Evolutionary conservation across 1,140 invertebrate genomes (phyloP).

Genomic region (Heliconius melpomene): DNA sequence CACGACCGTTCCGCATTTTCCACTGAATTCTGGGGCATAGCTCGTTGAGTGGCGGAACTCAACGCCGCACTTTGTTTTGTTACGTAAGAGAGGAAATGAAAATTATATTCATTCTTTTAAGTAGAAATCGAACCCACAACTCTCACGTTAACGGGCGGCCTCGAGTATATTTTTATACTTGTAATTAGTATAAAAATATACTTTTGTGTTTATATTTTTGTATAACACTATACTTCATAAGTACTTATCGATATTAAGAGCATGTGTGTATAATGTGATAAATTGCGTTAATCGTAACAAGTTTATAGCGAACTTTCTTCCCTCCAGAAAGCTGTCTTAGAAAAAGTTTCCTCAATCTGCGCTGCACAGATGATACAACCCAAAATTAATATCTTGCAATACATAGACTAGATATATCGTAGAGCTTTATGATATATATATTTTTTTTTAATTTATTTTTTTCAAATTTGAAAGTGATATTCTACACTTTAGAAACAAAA

Average conservation of each 20-base stretch:
- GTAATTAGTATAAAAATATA: too few relatives aligned
- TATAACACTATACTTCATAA: background rate
- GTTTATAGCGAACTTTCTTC: constrained; percentile 17
- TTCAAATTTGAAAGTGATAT: too few relatives aligned
- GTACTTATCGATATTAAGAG: constrained; percentile 4
- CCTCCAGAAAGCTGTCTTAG: constrained; percentile 12
- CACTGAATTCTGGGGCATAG: too few relatives aligned
- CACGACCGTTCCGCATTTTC: too few relatives aligned
- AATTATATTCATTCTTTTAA: too few relatives aligned
- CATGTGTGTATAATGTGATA: background rate
- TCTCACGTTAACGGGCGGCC: too few relatives aligned
- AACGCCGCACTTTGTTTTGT: too few relatives aligned
- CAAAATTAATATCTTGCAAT: constrained; percentile 32
- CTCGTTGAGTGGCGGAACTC: too few relatives aligned
- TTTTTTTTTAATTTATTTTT: background rate
- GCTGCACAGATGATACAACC: constrained; percentile 34
- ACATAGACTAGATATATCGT: constrained; percentile 16
- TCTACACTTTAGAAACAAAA: background rate
- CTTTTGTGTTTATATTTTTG: too few relatives aligned
- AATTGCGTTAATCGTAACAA: constrained; percentile 16
- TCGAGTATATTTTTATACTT: too few relatives aligned
- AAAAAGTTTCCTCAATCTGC: constrained; percentile 28
- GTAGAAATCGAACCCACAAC: too few relatives aligned
- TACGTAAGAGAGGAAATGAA: too few relatives aligned
- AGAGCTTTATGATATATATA: constrained; percentile 6